phyloP scores from a whole-genome alignment of 2,113 vertebrate species.

The Lophura nycthemera region DNA sequence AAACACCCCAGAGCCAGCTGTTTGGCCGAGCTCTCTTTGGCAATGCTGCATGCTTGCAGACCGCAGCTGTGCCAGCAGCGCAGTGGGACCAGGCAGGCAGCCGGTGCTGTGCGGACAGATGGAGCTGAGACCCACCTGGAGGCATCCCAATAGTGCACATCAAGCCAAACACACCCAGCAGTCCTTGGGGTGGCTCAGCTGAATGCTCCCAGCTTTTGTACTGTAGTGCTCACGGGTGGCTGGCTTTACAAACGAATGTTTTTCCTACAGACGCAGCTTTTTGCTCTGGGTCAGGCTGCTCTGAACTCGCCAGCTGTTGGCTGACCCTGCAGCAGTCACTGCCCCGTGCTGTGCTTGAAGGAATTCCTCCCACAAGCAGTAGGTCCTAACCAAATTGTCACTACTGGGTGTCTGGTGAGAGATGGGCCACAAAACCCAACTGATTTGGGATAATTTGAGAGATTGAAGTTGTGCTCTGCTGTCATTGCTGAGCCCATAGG shows the following conservation, averaged over 20 bases:
- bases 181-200: neutral
- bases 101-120: neutral
- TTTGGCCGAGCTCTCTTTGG: neutral
- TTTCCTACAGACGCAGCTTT: neutral
- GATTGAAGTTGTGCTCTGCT: neutral
- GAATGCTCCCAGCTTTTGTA: neutral
- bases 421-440: neutral
- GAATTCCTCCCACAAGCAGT: neutral
- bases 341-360: neutral
- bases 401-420: neutral
- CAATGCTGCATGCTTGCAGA: rapidly evolving
- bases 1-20: rapidly evolving
- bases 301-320: neutral
- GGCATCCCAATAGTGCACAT: neutral
- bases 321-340: neutral
- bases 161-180: neutral
- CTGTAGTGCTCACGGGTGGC: neutral
- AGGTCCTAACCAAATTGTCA: neutral
- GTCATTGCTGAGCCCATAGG: neutral
- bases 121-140: neutral
- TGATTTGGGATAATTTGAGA: rapidly evolving
- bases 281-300: neutral
- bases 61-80: neutral
- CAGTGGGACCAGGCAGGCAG: neutral
- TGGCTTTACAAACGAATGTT: neutral